Percentiles rank a stretch among this genome's conserved stretches.
phyloP scores from a whole-genome alignment of 2,113 vertebrate species.

The Daubentonia madagascariensis region DNA sequence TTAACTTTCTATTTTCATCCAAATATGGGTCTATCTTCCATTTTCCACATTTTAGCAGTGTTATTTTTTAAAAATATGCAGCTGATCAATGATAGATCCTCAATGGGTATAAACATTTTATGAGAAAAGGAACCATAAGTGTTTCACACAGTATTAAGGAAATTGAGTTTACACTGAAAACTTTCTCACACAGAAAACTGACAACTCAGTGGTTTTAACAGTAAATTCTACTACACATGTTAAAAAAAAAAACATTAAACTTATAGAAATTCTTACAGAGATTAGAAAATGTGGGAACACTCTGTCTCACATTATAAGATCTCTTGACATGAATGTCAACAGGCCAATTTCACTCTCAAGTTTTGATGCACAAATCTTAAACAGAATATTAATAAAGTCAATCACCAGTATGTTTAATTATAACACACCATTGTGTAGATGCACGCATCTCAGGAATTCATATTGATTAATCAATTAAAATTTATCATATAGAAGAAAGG shows the following conservation, averaged over 20 bases:
- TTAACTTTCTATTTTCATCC: background rate
- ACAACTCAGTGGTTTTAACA: background rate
- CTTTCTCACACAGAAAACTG: background rate
- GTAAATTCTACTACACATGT: background rate
- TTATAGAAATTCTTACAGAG: background rate
- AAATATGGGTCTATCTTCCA: background rate
- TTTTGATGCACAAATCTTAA: background rate
- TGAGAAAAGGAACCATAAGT: background rate
- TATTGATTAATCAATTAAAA: background rate
- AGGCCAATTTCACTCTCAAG: background rate
- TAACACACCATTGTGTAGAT: background rate
- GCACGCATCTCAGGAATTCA: background rate
- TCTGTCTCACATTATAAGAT: background rate
- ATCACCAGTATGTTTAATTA: background rate
- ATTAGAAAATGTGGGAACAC: background rate
- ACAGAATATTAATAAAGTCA: background rate
- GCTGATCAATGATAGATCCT: background rate
- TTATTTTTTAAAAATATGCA: background rate
- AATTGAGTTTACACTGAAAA: background rate
- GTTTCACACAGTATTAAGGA: background rate
- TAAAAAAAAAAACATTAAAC: background rate
- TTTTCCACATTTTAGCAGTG: background rate
- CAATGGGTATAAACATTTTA: background rate
- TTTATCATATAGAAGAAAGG: background rate
- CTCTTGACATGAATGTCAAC: background rate